These are phyloP conservation scores for Trissolcus japonicus DNA, from an alignment of 2,888 invertebrate genomes.

Conservation along the genomic window DNA sequence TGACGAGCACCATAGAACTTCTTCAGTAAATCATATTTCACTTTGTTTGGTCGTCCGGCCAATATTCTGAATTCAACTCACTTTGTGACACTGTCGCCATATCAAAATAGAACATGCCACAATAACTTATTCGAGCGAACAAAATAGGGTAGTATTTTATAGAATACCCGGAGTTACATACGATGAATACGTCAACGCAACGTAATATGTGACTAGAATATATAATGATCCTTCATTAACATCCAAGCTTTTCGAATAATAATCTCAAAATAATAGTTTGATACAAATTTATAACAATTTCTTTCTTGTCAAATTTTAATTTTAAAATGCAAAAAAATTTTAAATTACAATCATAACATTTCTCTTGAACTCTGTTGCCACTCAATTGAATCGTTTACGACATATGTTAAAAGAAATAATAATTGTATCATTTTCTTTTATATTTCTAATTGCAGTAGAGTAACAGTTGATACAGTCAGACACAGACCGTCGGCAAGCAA, in stretches of 20 bases:
- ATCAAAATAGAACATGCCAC: slow-evolving; percentile 74
- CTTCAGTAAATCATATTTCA: slow-evolving; percentile 69
- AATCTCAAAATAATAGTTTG: slow-evolving; percentile 38
- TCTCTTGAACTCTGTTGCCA: too few relatives aligned
- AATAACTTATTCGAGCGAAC: slow-evolving; percentile 75
- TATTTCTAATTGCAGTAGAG: too few relatives aligned
- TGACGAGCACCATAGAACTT: slow-evolving; percentile 61
- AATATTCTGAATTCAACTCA: slow-evolving; percentile 71
- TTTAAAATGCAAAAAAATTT: too few relatives aligned
- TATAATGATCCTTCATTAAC: slow-evolving; percentile 61
- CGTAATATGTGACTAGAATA: slow-evolving; percentile 73
- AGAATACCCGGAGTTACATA: slow-evolving; percentile 74
- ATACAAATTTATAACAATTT: too few relatives aligned
- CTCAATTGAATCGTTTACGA: too few relatives aligned
- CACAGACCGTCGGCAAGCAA: too few relatives aligned
- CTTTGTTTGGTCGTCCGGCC: slow-evolving; percentile 68
- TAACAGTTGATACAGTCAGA: too few relatives aligned
- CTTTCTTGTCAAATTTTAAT: too few relatives aligned
- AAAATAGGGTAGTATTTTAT: slow-evolving; percentile 75
- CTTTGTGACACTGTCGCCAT: slow-evolving; percentile 66
- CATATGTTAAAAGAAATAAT: too few relatives aligned
- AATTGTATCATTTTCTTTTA: not conserved
- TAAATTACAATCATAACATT: too few relatives aligned
- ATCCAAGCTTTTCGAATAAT: slow-evolving; percentile 46
- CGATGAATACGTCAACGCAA: slow-evolving; percentile 74